Base-by-base conservation (phyloP, 2,888 invertebrate genomes). In the Cordilura impudica region DNA sequence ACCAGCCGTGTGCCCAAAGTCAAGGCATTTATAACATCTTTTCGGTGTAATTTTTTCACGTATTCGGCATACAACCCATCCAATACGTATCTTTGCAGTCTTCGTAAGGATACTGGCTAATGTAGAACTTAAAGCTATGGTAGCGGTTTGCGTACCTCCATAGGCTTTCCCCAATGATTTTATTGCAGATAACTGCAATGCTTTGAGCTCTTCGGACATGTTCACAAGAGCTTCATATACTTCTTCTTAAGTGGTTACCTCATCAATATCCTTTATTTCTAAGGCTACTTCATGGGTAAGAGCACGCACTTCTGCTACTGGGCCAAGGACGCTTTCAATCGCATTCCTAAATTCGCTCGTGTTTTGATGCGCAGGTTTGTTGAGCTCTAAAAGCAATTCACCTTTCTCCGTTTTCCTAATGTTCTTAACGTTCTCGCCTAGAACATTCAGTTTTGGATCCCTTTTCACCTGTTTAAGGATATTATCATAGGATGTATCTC, bases 1-100 rank as follows among this genome's bases (percentile, higher is more conserved):
- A 1, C 1, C 1, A 2, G 29, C 53, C 12, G 16, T 23, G 16
- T 29, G 29, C 6, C 49, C 53, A 23, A 53, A 66, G 23, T 53
- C 54, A 7, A 53, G 16, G 21, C 54, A 66, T 51, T 39, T 66
- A 51, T 21, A 66, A 43, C 35, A 53, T 12, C 53, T 51, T n/a
- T 18, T 18, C 43, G 43, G 66, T 4, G 21, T 14, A 2, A 14
- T 21, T 23, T 66, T 66, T 10, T 53, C 23, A 0, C 66, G 66
- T 14, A 66, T 66, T 12, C 66, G 12, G 26, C 43, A 54, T 6
- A 8, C 3, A 0, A 53, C 66, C 53, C 39, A 43, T 1, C 66
- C 66, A 5, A 66, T 53, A 4, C 53, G 31, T 10, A 66, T 51
- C 16, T 43, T 66, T 2, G 0, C 35, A 1, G 4, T 10, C 14